Evolutionary conservation across 2,888 invertebrate species (phyloP).

Genomic region (Dryocosmus kuriphilus): DNA sequence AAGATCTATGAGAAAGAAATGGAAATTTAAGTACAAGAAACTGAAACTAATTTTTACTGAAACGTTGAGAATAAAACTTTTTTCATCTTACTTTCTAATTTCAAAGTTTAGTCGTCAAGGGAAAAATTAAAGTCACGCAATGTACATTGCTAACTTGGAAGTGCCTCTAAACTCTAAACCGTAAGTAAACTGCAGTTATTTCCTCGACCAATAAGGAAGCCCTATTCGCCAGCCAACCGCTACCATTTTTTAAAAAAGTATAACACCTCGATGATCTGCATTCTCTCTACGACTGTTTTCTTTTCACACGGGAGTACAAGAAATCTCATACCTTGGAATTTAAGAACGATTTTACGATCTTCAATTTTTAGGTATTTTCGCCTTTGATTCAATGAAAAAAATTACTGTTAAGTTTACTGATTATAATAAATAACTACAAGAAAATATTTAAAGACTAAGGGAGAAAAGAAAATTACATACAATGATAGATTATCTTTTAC

Average conservation of each 20-base stretch:
- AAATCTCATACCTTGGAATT: constrained; percentile 13
- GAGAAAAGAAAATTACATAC: too few species aligned
- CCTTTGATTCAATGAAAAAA: neutral
- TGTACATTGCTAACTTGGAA: neutral
- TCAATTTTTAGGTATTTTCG: neutral
- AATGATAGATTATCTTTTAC: too few species aligned
- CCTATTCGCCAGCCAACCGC: constrained; percentile 35
- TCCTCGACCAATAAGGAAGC: constrained; percentile 37
- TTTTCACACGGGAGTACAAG: constrained; percentile 24
- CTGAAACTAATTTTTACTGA: neutral
- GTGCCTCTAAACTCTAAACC: constrained; percentile 26
- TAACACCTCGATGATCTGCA: constrained; percentile 39
- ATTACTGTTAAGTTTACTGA: neutral
- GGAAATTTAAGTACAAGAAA: neutral
- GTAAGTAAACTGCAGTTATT: constrained; percentile 41
- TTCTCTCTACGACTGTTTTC: constrained; percentile 32
- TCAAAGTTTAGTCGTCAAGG: neutral
- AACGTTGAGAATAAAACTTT: neutral
- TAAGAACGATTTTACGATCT: neutral
- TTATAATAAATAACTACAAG: neutral
- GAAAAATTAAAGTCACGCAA: constrained; percentile 19
- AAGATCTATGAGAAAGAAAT: neutral
- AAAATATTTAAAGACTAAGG: too few species aligned
- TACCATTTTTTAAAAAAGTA: constrained; percentile 17
- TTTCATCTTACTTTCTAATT: neutral